Evolutionary conservation across 2,113 vertebrate species (phyloP).

Genomic region (Ursus arctos): DNA sequence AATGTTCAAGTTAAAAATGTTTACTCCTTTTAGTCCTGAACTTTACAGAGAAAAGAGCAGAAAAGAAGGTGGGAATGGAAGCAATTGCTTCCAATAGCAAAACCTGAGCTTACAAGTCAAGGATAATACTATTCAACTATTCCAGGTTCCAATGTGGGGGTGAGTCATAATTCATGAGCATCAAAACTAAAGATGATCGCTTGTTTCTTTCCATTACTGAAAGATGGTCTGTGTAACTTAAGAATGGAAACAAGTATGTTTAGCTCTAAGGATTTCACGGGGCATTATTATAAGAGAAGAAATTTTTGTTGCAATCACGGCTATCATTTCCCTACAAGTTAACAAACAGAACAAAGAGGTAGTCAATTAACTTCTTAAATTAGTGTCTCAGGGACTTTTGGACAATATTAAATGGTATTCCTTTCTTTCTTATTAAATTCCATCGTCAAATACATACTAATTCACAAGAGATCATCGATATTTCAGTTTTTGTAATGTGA

Average conservation of each 20-base stretch:
- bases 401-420: not conserved
- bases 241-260: slow-evolving; percentile 7
- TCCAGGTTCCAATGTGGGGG: not conserved
- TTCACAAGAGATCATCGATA: not conserved
- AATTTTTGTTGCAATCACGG: not conserved
- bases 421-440: slow-evolving; percentile 13
- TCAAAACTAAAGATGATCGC: not conserved
- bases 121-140: not conserved
- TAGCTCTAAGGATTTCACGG: not conserved
- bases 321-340: not conserved
- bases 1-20: not conserved
- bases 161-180: not conserved
- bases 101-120: not conserved
- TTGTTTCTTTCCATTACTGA: slow-evolving; percentile 9
- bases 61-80: not conserved
- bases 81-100: not conserved
- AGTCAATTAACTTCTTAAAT: not conserved
- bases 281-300: not conserved
- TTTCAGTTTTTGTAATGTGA: slow-evolving; percentile 10
- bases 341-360: not conserved
- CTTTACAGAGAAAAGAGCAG: not conserved
- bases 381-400: not conserved
- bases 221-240: not conserved
- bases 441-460: not conserved
- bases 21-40: not conserved